Evolutionary conservation across 2,888 invertebrate species (phyloP), one percentile per base, ranked within the genome.

Genomic region (Chrysolina haemoptera): DNA sequence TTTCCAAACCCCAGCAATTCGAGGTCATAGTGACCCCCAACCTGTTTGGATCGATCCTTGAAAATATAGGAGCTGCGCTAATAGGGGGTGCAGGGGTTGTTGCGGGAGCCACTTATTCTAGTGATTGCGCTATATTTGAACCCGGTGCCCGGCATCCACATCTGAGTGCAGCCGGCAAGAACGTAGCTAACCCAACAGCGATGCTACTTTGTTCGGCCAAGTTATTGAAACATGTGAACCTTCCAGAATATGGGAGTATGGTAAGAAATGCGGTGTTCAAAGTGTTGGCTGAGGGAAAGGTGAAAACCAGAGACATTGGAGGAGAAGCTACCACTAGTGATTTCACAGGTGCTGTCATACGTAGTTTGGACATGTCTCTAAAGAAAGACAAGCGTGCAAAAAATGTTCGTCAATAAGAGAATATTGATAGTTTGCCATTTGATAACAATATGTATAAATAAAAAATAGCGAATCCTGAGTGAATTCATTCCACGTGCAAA

Each of bases 71-170:
- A 35, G 95, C 96, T 48, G 99, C 98, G 1, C 89, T 98, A 62
- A 98, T 99, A 0, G 99, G 99, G n/a, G 99, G 99, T 70, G 99
- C 99, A 70, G 99, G 99, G 53, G 96, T 99, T 22, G 98, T 99
- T 3, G 96, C 98, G 69, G 99, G 99, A 50, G 96, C 98, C 43
- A 96, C 96, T 73, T 98, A 96, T 88, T 97, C 98, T 75, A 91
- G 95, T 0, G 94, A 98, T 85, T 94, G 95, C 84, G 98, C 97
- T 0, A 96, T 99, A 20, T 99, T 98, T 88, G 98, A 99, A 89
- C 98, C 98, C 85, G 96, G 98, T 82, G 98, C 99, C 79, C 93
- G 98, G 55, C 98, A 98, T 89, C 97, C 98, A 1, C 99, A 97
- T 87, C 94, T 96, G 0, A 95, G 95, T 83, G 94, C 96, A 43